Percentiles rank a stretch among this genome's conserved stretches.
Evolutionary conservation across 1,140 invertebrate genomes (phyloP).

Genomic region (Tetramorium simillimum): DNA sequence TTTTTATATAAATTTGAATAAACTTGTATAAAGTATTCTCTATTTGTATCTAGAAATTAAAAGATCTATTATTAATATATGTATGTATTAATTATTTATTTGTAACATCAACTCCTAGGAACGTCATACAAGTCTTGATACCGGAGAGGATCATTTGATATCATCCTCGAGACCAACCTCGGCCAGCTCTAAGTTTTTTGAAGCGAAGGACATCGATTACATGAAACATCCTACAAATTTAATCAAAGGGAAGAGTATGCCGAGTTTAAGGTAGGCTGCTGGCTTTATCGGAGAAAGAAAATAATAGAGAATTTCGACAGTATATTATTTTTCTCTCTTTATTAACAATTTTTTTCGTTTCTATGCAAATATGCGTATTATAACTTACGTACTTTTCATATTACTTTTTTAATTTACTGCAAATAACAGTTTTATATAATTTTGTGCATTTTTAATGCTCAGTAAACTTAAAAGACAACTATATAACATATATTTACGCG

Average conservation of each 20-base stretch:
- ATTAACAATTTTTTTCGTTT: slow-evolving; percentile 42
- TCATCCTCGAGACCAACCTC: slow-evolving; percentile 87
- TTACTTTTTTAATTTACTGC: slow-evolving; percentile 21
- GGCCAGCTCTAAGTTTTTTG: slow-evolving; percentile 87
- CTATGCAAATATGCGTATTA: slow-evolving; percentile 60
- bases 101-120: slow-evolving; percentile 85
- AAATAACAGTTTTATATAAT: neutral
- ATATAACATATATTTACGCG: slow-evolving; percentile 34
- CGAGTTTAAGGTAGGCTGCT: slow-evolving; percentile 92
- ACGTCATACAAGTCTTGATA: slow-evolving; percentile 92
- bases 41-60: neutral
- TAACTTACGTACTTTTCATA: neutral
- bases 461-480: neutral
- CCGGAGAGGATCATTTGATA: slow-evolving; percentile 89
- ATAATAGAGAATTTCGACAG: neutral
- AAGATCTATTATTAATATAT: neutral
- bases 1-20: no score
- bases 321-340: slow-evolving; percentile 41
- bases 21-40: no score
- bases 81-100: neutral
- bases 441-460: neutral
- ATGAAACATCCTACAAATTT: slow-evolving; percentile 88
- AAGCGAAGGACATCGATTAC: slow-evolving; percentile 82
- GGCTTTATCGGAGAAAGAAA: neutral
- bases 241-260: slow-evolving; percentile 98